A percentile compares a stretch with the other conserved stretches of the same genome.
Evolutionary conservation across 2,113 vertebrate species (phyloP).

Genomic region (Nyctereutes procyonoides): DNA sequence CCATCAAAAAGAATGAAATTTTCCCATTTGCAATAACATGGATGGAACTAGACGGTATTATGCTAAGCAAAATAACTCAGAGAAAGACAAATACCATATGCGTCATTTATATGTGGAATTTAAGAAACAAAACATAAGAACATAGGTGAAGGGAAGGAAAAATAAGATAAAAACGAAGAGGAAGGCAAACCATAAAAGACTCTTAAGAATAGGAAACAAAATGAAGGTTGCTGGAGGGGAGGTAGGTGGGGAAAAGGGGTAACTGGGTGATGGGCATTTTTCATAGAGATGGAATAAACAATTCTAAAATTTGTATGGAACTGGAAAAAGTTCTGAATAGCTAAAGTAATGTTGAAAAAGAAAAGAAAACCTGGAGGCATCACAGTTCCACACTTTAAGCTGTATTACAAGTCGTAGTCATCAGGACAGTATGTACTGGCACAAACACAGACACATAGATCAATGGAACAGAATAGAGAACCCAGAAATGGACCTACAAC

Average conservation of each 20-base stretch:
- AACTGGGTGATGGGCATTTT: neutral
- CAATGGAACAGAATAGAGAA: neutral
- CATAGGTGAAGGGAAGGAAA: neutral
- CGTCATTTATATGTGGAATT: neutral
- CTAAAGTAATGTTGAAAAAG: neutral
- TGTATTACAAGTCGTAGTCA: neutral
- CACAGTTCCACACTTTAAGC: neutral
- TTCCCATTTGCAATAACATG: neutral
- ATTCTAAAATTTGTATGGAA: neutral
- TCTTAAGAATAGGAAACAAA: too few relatives aligned
- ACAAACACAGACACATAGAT: neutral
- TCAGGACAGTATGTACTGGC: neutral
- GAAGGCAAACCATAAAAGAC: too few relatives aligned
- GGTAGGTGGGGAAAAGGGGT: too few relatives aligned
- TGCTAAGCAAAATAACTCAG: neutral
- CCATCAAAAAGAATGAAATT: neutral
- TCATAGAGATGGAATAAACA: neutral
- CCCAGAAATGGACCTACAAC: neutral
- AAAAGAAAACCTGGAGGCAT: neutral
- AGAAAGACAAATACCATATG: neutral
- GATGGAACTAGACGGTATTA: neutral
- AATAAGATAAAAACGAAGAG: neutral
- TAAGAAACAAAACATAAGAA: neutral
- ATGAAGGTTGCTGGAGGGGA: too few relatives aligned
- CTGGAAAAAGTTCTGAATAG: accelerated